These are phyloP conservation scores for Acleris emargana DNA, from an alignment of 2,888 invertebrate species.

Conservation along the genomic window DNA sequence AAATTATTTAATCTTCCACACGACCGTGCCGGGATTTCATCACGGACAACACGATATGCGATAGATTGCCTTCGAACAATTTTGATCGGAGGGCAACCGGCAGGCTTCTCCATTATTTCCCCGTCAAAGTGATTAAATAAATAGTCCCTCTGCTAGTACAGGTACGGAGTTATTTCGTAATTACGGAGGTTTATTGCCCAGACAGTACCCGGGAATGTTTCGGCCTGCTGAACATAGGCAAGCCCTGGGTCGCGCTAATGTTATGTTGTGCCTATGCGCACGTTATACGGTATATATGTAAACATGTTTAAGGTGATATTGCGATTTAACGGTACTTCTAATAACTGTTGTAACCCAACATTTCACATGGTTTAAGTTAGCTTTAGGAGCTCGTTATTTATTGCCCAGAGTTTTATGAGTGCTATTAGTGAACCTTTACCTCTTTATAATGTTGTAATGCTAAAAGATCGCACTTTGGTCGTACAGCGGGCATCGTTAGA, in stretches of 20 bases:
- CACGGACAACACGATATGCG: constrained; percentile 58
- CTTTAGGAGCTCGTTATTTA: not conserved
- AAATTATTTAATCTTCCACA: constrained; percentile 65
- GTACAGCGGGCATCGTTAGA: constrained; percentile 13
- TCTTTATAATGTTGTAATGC: constrained; percentile 8
- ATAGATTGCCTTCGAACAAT: constrained; percentile 61
- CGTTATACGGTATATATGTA: constrained; percentile 8
- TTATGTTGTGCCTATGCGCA: constrained; percentile 25
- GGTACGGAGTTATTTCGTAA: constrained; percentile 78
- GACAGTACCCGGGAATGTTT: constrained; percentile 72
- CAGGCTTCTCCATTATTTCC: constrained; percentile 72
- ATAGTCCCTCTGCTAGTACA: constrained; percentile 67
- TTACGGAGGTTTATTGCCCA: constrained; percentile 76
- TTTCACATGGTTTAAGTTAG: constrained; percentile 3
- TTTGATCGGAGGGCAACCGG: constrained; percentile 62
- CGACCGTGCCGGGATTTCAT: constrained; percentile 51
- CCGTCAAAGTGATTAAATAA: constrained; percentile 83
- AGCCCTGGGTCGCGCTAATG: constrained; percentile 47
- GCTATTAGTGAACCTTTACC: constrained; percentile 6
- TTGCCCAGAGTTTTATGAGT: not conserved
- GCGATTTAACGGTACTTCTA: constrained; percentile 4
- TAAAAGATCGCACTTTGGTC: constrained; percentile 13
- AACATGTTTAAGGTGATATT: constrained; percentile 17
- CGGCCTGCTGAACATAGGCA: constrained; percentile 49
- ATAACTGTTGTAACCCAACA: constrained; percentile 6